phyloP scores from a whole-genome alignment of 1,140 invertebrate genomes.

The Scylla paramamosain region DNA sequence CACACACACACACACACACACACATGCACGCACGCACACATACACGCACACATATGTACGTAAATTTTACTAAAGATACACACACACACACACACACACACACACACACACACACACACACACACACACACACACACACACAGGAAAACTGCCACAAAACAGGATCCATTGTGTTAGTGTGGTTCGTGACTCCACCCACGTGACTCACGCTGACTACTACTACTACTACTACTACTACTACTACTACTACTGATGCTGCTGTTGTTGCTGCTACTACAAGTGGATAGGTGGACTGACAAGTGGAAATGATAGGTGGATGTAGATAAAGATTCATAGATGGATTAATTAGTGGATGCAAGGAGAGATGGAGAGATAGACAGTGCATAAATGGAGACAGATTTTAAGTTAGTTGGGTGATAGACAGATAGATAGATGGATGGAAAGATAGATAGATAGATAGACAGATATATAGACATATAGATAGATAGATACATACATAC shows the following conservation, averaged over 20 bases:
- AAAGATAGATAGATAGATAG: not conserved
- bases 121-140: constrained; percentile 4
- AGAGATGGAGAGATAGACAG: not conserved
- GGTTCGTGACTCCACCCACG: not conserved
- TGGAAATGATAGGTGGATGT: too few relatives aligned
- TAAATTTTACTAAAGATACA: too few relatives aligned
- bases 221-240: not conserved
- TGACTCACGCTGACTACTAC: not conserved
- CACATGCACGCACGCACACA: not conserved
- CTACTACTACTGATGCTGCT: too few relatives aligned
- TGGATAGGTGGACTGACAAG: too few relatives aligned
- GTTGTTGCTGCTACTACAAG: too few relatives aligned
- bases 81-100: constrained; percentile 20
- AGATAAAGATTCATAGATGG: too few relatives aligned
- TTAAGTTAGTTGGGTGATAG: not conserved
- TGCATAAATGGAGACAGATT: too few relatives aligned
- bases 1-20: not conserved
- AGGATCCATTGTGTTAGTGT: not conserved
- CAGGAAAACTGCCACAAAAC: not conserved
- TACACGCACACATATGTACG: not conserved
- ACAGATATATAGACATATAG: not conserved
- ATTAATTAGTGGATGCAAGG: not conserved
- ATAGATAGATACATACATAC: not conserved
- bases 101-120: constrained; percentile 11
- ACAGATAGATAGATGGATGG: not conserved